Base-by-base conservation (phyloP, 1,140 invertebrate genomes). In the Solen grandis region DNA sequence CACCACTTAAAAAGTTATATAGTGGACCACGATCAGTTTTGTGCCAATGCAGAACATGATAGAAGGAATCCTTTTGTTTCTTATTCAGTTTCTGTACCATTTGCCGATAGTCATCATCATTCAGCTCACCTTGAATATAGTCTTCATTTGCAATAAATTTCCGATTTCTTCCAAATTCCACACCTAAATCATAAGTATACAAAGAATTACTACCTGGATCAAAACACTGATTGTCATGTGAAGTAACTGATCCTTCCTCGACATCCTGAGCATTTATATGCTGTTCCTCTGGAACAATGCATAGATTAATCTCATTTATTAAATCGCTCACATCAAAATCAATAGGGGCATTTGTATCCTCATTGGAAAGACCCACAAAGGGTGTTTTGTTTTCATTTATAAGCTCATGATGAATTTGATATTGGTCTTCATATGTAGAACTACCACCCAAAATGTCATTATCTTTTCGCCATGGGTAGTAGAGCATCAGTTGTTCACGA, bases 1-100 rank as follows among this genome's bases (percentile, higher is more conserved):
- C 80, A 35, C 80, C 80, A 59, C 29, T 41, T 5, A 73, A n/a
- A n/a, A n/a, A n/a, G n/a, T n/a, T n/a, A 31, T 50, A 69, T 13
- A 25, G 22, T 41, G 22, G 27, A 46, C 16, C 41, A 2, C 33
- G 14, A 31, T 10, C 19, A 35, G 2, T 8, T 41, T 38, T 33
- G 22, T 22, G 36, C 29, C 8, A 25, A 25, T 3, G 16, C 2
- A 70, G 54, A 41, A 57, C 13, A 72, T 66, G 35, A 35, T 69
- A 52, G 41, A 69, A 69, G 10, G 55, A 25, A 19, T 33, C 41
- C 10, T 41, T 8, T 22, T 69, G 66, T 54, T 69, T 54, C 2
- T 2, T n/a, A 54, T 69, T 69, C 14, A 69, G 38, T 2, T 33
- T 27, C 19, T 29, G 41, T 2, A 69, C 41, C 2, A 2, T 14